Base-by-base conservation (phyloP, 2,113 vertebrate species). In the Lasiurus cinereus region DNA sequence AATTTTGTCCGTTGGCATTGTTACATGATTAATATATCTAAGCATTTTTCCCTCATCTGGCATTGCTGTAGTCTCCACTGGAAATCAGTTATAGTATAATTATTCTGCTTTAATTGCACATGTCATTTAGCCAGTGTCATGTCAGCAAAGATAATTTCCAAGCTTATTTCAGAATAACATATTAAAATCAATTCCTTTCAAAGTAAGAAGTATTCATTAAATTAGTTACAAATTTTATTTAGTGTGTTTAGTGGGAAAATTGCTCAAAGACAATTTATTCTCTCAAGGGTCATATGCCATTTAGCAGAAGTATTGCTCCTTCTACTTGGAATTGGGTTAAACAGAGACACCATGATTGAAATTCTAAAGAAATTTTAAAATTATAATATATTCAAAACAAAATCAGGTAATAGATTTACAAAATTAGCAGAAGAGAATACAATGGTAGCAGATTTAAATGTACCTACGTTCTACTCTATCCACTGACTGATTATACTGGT, bases 181-280 rank as follows among this genome's bases (percentile, higher is more conserved):
- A 33, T 78, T 70, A 69, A 13, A 88, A 85, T 79, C 33, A 15
- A 72, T 64, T 94, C 4, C 19, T 50, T 88, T 94, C 11, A 69
- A 52, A 59, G 62, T 88, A 62, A 62, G 14, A 85, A 0, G 6
- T n/a, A 70, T 83, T 52, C 82, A 0, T 89, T 85, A 76, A 92
- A 48, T 46, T 84, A 16, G 29, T 88, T 48, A 86, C 56, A 83
- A 56, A 54, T 48, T 85, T 85, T 86, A 93, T 79, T 93, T 76
- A 16, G 13, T 89, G 24, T 1, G 52, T 83, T 91, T 80, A 48
- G 50, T 56, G 29, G 15, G 16, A 72, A 87, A 59, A 85, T 46
- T 3, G 0, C 19, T 70, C 15, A 59, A 83, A 1, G 29, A 18
- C 2, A 85, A 14, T 67, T 48, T 52, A 82, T 74, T 11, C 0